Conservation (phyloP, 2,888 invertebrate species). For the Aleiodes alternator region DNA sequence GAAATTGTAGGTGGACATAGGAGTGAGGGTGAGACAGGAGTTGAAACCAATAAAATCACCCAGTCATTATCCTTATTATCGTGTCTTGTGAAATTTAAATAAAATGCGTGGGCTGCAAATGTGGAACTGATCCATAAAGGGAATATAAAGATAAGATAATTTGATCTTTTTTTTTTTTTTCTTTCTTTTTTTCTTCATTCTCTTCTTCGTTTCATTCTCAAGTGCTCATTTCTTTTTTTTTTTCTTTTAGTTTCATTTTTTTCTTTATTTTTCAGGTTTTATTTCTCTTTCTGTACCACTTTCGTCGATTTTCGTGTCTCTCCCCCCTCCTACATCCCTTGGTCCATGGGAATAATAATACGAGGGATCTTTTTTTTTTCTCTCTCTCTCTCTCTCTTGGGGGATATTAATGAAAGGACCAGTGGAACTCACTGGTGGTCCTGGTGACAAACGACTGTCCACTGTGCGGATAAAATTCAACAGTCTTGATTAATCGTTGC, state of each 20-base stretch:
- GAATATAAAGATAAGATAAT: slow-evolving; percentile 39
- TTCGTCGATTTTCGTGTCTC: not conserved
- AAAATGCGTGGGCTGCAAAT: slow-evolving; percentile 22
- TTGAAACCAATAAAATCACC: slow-evolving; percentile 27
- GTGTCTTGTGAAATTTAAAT: slow-evolving; percentile 18
- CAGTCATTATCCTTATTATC: slow-evolving; percentile 38
- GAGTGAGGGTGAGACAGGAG: slow-evolving; percentile 15
- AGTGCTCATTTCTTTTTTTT: too few relatives aligned
- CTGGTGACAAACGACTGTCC: slow-evolving; percentile 31
- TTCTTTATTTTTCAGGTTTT: not conserved
- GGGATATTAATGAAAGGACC: slow-evolving; percentile 36
- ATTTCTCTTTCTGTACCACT: slow-evolving; percentile 13
- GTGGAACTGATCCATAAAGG: slow-evolving; percentile 36
- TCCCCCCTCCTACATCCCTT: not conserved
- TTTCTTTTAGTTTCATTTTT: not conserved
- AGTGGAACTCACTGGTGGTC: slow-evolving; percentile 36
- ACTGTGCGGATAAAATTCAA: slow-evolving; percentile 15
- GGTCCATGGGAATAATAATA: slow-evolving; percentile 33
- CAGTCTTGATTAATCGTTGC: slow-evolving; percentile 33
- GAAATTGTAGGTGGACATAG: slow-evolving; percentile 28
- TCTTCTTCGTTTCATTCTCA: not conserved
- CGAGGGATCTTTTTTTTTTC: not conserved
- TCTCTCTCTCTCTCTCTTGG: not conserved
- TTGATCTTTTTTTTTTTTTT: not conserved
- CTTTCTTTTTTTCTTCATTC: not conserved